Evolutionary conservation across 2,797 vertebrate species (phyloP).

Genomic region (Gallinago nigripennis): DNA sequence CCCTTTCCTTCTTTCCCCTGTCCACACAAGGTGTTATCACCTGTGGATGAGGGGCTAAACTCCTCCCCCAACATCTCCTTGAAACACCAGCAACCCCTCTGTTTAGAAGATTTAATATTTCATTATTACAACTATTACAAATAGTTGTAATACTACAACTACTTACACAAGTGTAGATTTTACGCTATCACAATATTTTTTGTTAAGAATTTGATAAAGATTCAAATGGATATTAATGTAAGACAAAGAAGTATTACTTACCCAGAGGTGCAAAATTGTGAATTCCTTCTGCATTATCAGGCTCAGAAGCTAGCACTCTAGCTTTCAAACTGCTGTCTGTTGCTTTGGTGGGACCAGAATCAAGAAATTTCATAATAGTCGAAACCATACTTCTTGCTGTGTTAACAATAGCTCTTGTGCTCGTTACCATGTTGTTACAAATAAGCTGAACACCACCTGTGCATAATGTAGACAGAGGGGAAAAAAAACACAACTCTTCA

Average conservation of each 20-base stretch:
- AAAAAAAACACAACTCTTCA: neutral
- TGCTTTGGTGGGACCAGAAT: conserved; percentile 92
- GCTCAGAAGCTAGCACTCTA: conserved; percentile 94
- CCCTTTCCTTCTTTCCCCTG: neutral
- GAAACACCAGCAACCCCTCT: neutral
- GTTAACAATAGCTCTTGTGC: conserved; percentile 98
- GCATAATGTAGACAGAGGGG: neutral
- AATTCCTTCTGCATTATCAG: conserved; percentile 97
- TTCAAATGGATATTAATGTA: neutral
- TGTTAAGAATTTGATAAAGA: neutral
- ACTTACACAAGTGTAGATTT: neutral
- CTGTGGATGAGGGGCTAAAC: neutral
- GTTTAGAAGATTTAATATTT: neutral
- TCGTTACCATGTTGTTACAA: conserved; percentile 99
- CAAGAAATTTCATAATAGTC: conserved; percentile 99
- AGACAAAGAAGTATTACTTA: conserved; percentile 58
- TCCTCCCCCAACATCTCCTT: neutral
- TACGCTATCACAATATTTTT: neutral
- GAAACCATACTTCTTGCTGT: conserved; percentile 99
- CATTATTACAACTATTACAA: neutral
- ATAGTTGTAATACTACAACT: neutral
- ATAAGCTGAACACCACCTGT: conserved; percentile 97
- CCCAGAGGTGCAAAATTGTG: conserved; percentile 98
- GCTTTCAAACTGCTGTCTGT: conserved; percentile 93
- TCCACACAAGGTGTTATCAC: neutral